Percentiles rank a stretch among this genome's conserved stretches.
phyloP scores from a whole-genome alignment of 2,888 invertebrate species.

The Aproaerema taeniolella region DNA sequence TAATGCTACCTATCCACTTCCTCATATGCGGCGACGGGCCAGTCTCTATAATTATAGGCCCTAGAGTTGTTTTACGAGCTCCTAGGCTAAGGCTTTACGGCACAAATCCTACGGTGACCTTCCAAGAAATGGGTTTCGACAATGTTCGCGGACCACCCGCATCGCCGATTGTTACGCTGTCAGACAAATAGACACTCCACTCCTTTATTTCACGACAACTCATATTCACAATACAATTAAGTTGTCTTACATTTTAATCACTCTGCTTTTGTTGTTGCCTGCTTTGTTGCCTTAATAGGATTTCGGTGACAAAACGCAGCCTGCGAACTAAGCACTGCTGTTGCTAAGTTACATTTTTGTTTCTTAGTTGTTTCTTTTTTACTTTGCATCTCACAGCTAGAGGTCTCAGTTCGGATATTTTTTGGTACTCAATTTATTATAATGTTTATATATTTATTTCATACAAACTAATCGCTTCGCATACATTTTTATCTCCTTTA shows the following conservation, averaged over 20 bases:
- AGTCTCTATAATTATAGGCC: constrained; percentile 50
- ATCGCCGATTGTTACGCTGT: constrained; percentile 50
- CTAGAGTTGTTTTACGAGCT: constrained; percentile 49
- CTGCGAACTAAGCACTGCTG: no score
- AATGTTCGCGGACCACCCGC: constrained; percentile 62
- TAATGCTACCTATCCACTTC: constrained; percentile 31
- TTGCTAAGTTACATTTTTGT: no score
- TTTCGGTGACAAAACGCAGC: constrained; percentile 7
- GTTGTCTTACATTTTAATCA: constrained; percentile 31
- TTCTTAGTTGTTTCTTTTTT: no score
- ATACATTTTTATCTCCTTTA: no score
- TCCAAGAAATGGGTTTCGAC: constrained; percentile 56
- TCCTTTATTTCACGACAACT: constrained; percentile 34
- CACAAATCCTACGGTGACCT: constrained; percentile 54
- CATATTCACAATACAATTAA: constrained; percentile 37
- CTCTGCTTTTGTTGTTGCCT: constrained; percentile 23
- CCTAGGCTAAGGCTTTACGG: constrained; percentile 46
- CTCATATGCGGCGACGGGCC: constrained; percentile 34
- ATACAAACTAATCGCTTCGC: no score
- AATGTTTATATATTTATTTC: no score
- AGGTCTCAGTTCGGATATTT: no score
- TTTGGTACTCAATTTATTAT: no score
- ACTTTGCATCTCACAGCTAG: no score
- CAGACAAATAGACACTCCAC: constrained; percentile 43
- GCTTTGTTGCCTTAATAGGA: constrained; percentile 20